These are phyloP conservation scores for Enchytraeus crypticus DNA, from an alignment of 2,888 invertebrate species.

Conservation along the genomic window DNA sequence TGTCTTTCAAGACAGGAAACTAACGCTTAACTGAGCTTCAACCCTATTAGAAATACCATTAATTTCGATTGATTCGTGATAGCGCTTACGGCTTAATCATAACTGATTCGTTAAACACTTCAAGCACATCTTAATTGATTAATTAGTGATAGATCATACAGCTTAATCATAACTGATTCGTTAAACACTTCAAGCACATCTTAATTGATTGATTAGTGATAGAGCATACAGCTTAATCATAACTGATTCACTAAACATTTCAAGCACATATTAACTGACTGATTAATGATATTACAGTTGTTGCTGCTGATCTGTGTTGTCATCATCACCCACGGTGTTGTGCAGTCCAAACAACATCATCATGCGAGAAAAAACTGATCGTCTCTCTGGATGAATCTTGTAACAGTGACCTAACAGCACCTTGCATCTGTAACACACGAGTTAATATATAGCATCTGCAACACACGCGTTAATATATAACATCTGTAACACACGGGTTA, in stretches of 20 bases:
- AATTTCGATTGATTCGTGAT: too few relatives aligned
- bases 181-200: too few relatives aligned
- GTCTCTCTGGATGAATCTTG: slow-evolving; percentile 38
- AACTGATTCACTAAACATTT: background rate
- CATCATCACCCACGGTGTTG: slow-evolving; percentile 40
- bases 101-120: too few relatives aligned
- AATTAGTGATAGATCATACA: too few relatives aligned
- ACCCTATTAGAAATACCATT: too few relatives aligned
- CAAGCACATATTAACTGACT: background rate
- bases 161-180: too few relatives aligned
- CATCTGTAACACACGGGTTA: too few relatives aligned
- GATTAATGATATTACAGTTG: slow-evolving; percentile 2
- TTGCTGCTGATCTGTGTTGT: slow-evolving; percentile 24
- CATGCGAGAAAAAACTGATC: slow-evolving; percentile 49
- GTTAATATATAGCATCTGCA: background rate
- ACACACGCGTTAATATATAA: too few relatives aligned
- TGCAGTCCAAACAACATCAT: slow-evolving; percentile 49
- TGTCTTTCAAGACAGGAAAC: background rate
- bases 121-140: too few relatives aligned
- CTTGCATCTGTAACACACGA: slow-evolving; percentile 31
- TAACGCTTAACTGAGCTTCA: too few relatives aligned
- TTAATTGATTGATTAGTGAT: background rate
- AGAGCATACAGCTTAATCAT: background rate
- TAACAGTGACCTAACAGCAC: slow-evolving; percentile 44
- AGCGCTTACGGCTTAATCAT: too few relatives aligned